Base-by-base conservation (phyloP, 23 tunicate species). In the Phallusia fumigata region DNA sequence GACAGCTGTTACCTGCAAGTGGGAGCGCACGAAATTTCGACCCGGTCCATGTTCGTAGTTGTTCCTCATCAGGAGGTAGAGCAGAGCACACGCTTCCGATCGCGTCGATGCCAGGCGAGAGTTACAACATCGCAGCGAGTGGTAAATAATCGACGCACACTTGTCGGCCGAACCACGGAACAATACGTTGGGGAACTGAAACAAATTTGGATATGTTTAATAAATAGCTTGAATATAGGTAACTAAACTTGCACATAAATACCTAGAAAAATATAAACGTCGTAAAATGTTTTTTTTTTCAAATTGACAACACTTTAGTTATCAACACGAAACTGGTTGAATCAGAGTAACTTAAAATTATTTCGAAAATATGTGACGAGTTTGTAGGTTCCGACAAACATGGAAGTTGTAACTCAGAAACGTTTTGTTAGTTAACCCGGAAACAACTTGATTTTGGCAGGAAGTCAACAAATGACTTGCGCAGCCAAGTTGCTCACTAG, bases 161-260 rank as follows among this genome's bases (percentile, higher is more conserved):
- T 85, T 78, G 53, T 94, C 94, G 31, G 91, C 91, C 18, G 89
- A 90, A 18, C 98, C 98, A 22, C 90, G 87, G 69, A 94, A 94
- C 49, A 94, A 72, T 47, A 91, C 94, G 52, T 83, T 74, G n/a
- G 93, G 94, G 77, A 94, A 94, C 98, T 94, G 90, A 26, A 75
- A 80, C 26, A 75, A 75, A 18, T 10, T 58, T 21, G 11, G 3
- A 22, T 58, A 21, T 58, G 69, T 24, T 58, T 6, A 24, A 8
- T 6, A 58, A 40, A 11, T 6, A 6, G 28, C 16, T 13, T 51
- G 58, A 18, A 18, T 51, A 51, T 13, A 51, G 18, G 18, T 18
- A 18, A 51, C 58, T 18, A 18, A 51, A 51, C 15, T 18, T 15
- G 18, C 58, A 51, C 8, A 22, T 58, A 21, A 6, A 58, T 58